A percentile compares a stretch with the other conserved stretches of the same genome.
These are phyloP conservation scores for Eudasyphora cyanicolor DNA, from an alignment of 2,888 invertebrate species.

Conservation along the genomic window DNA sequence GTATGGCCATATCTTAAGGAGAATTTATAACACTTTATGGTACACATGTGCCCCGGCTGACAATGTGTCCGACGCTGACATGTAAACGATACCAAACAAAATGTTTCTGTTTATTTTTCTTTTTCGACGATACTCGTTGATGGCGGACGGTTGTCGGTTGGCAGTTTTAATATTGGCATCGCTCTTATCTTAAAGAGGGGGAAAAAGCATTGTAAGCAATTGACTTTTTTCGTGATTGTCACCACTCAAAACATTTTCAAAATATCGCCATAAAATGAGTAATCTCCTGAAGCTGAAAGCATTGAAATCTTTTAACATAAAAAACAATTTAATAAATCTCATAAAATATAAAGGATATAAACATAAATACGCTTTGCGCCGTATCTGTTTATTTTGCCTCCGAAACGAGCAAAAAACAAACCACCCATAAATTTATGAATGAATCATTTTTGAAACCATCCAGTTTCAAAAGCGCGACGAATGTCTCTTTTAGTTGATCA, in stretches of 20 bases:
- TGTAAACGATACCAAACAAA: slow-evolving; percentile 60
- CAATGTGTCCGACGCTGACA: slow-evolving; percentile 61
- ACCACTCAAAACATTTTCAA: slow-evolving; percentile 49
- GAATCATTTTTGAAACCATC: slow-evolving; percentile 33
- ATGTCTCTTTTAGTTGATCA: slow-evolving; percentile 20
- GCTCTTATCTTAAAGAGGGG: slow-evolving; percentile 46
- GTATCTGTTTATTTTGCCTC: not conserved
- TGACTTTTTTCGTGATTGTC: slow-evolving; percentile 48
- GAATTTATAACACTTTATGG: slow-evolving; percentile 56
- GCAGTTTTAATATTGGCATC: slow-evolving; percentile 2
- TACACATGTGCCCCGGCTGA: slow-evolving; percentile 49
- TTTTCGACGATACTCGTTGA: too few relatives aligned
- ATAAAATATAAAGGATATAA: slow-evolving; percentile 11
- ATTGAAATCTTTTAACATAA: slow-evolving; percentile 40
- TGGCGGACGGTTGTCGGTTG: not conserved
- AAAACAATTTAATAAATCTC: slow-evolving; percentile 7
- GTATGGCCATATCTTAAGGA: not conserved
- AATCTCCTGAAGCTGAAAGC: slow-evolving; percentile 45
- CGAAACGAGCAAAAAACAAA: not conserved
- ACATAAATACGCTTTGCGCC: slow-evolving; percentile 9
- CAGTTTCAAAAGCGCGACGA: not conserved
- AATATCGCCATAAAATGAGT: slow-evolving; percentile 38
- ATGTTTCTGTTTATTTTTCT: slow-evolving; percentile 51
- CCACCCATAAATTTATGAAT: slow-evolving; percentile 53
- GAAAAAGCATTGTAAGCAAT: slow-evolving; percentile 45